A percentile compares a stretch with the other conserved stretches of the same genome.
Evolutionary conservation across 2,888 invertebrate genomes (phyloP).

Genomic region (Xanthorhoe spadicearia): DNA sequence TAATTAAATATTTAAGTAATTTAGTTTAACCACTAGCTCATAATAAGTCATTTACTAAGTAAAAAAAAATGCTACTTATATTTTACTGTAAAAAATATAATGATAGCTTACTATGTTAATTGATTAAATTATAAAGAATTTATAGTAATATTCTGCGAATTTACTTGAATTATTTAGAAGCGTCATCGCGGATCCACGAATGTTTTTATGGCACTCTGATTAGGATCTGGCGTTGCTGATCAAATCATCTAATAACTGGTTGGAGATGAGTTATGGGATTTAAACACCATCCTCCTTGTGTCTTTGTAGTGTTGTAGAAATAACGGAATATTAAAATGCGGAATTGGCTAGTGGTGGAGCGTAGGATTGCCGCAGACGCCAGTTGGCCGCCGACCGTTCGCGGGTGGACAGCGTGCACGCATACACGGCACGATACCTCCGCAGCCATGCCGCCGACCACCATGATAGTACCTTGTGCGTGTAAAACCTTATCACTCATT

Average conservation of each 20-base stretch:
- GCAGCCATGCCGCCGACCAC: constrained; percentile 82
- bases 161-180: constrained; percentile 24
- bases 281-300: constrained; percentile 53
- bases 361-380: constrained; percentile 66
- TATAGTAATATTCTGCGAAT: constrained; percentile 9
- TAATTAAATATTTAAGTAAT: background rate
- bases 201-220: constrained; percentile 38
- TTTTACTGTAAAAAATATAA: background rate
- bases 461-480: constrained; percentile 83
- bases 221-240: constrained; percentile 36
- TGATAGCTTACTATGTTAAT: background rate
- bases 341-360: constrained; percentile 76
- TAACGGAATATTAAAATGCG: constrained; percentile 82
- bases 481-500: constrained; percentile 44
- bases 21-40: background rate
- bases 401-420: constrained; percentile 74
- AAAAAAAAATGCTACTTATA: too few species aligned
- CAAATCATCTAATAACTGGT: constrained; percentile 45
- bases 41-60: too few species aligned
- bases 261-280: constrained; percentile 48
- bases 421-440: constrained; percentile 61
- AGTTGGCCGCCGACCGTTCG: constrained; percentile 80
- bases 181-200: constrained; percentile 33
- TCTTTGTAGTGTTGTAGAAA: constrained; percentile 67
- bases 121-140: background rate